These are phyloP conservation scores for Gerosis bhagava DNA, from an alignment of 2,888 invertebrate genomes.

Conservation along the genomic window DNA sequence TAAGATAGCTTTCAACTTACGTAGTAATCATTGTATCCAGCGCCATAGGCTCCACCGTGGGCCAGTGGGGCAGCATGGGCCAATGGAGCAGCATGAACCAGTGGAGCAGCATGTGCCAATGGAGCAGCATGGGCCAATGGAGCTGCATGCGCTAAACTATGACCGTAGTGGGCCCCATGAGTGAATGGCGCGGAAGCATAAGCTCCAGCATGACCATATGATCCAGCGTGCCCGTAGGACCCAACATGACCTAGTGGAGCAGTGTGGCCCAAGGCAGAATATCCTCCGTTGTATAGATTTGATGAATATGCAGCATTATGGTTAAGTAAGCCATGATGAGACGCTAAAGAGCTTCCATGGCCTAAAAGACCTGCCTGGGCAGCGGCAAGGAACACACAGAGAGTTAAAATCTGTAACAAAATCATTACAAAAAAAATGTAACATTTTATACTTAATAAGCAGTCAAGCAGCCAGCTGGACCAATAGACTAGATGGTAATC, in stretches of 20 bases:
- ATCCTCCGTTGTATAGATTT: constrained; percentile 26
- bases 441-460: too few relatives aligned
- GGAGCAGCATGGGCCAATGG: constrained; percentile 34
- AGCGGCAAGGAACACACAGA: constrained; percentile 63
- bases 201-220: constrained; percentile 37
- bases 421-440: too few relatives aligned
- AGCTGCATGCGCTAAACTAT: constrained; percentile 38
- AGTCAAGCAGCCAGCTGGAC: too few relatives aligned
- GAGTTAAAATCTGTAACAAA: constrained; percentile 56
- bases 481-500: too few relatives aligned
- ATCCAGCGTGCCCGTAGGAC: constrained; percentile 28
- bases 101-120: constrained; percentile 31
- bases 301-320: constrained; percentile 26
- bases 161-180: constrained; percentile 39
- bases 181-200: constrained; percentile 36
- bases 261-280: constrained; percentile 27
- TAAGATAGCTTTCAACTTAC: too few relatives aligned
- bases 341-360: constrained; percentile 43
- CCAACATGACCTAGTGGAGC: constrained; percentile 37
- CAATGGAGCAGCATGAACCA: constrained; percentile 17
- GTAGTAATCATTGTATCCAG: too few relatives aligned
- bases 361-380: constrained; percentile 76
- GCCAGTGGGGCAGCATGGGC: constrained; percentile 36
- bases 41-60: too few relatives aligned
- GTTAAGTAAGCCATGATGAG: constrained; percentile 26